These are phyloP conservation scores for Lasioglossum oenotherae DNA, from an alignment of 2,888 invertebrate species.

Conservation along the genomic window DNA sequence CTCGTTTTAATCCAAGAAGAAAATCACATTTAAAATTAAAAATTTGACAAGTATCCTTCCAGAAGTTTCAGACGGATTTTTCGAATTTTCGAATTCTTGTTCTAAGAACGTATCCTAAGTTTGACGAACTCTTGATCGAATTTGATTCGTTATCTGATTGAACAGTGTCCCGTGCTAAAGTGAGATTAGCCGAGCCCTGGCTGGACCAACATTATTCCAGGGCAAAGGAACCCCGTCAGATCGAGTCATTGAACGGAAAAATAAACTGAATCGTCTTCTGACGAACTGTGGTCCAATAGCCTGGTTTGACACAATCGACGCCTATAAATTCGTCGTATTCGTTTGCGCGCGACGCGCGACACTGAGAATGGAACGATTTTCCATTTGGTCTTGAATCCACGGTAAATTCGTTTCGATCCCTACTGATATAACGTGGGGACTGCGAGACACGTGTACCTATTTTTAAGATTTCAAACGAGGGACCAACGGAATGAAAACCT, in stretches of 20 bases:
- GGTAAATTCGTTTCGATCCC: constrained; percentile 50
- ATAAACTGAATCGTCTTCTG: constrained; percentile 50
- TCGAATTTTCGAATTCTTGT: background rate
- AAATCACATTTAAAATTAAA: no score
- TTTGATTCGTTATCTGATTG: background rate
- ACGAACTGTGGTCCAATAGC: constrained; percentile 26
- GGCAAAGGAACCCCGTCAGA: background rate
- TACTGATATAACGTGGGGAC: constrained; percentile 30
- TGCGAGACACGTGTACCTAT: constrained; percentile 58
- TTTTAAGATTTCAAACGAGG: constrained; percentile 60
- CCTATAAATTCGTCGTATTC: constrained; percentile 44
- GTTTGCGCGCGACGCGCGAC: constrained; percentile 26
- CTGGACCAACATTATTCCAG: constrained; percentile 8
- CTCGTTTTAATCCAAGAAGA: no score
- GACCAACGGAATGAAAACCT: constrained; percentile 15
- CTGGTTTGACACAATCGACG: constrained; percentile 29
- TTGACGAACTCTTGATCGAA: background rate
- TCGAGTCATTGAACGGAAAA: constrained; percentile 39
- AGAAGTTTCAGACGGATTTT: background rate
- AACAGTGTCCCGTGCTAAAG: no score
- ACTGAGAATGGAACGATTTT: constrained; percentile 58
- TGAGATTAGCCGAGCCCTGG: background rate
- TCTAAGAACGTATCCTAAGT: background rate
- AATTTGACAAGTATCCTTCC: background rate
- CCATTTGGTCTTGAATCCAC: constrained; percentile 46